Conservation (phyloP, 2,797 vertebrate genomes). For the Margarornis squamiger region DNA sequence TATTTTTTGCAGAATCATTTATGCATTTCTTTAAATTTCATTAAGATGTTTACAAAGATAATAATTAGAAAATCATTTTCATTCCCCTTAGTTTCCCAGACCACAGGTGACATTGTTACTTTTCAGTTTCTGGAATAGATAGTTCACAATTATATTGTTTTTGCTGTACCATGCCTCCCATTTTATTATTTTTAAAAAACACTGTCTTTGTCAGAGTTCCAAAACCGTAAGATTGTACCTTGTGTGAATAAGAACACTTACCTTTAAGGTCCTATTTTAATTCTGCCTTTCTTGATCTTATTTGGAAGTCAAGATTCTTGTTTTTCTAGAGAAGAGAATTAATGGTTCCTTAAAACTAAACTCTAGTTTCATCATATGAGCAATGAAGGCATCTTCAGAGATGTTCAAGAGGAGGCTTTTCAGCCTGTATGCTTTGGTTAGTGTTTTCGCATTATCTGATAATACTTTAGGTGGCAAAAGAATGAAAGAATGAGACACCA, state of each 20-base stretch:
- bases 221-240: neutral
- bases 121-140: neutral
- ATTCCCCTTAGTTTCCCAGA: neutral
- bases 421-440: neutral
- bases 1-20: neutral
- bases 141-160: neutral
- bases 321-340: neutral
- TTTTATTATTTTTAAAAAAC: neutral
- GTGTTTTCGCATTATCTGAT: neutral
- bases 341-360: neutral
- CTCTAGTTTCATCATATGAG: neutral
- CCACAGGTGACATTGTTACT: neutral
- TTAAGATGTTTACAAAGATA: neutral
- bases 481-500: neutral
- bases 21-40: neutral
- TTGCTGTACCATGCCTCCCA: neutral
- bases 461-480: neutral
- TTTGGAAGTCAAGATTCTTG: neutral
- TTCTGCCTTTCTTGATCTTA: neutral
- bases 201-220: neutral
- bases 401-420: neutral
- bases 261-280: neutral
- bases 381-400: neutral
- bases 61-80: neutral
- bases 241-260: neutral